Evolutionary conservation across 2,113 vertebrate genomes (phyloP).

Genomic region (Pungitius pungitius): DNA sequence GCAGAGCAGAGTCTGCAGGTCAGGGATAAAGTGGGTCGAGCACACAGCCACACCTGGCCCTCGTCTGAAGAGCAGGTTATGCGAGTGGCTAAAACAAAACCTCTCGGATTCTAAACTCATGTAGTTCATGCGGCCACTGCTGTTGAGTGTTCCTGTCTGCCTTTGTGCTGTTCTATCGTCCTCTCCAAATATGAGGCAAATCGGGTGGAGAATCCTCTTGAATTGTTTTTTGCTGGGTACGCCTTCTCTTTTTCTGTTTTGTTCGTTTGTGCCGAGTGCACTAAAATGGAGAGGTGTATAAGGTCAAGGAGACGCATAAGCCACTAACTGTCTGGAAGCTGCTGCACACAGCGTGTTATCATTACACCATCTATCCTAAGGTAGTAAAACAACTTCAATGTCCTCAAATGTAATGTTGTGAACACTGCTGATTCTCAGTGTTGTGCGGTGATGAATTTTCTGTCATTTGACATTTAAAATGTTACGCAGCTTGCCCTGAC

Average conservation of each 20-base stretch:
- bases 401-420: constrained; percentile 2
- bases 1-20: constrained; percentile 51
- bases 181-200: not conserved
- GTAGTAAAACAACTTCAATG: constrained; percentile 4
- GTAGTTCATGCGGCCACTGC: constrained; percentile 13
- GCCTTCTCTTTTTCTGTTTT: not conserved
- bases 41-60: constrained; percentile 61
- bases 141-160: constrained; percentile 10
- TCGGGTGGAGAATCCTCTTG: constrained; percentile 9
- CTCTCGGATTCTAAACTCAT: constrained; percentile 43
- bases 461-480: constrained; percentile 9
- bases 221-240: not conserved
- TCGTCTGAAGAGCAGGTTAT: constrained; percentile 66
- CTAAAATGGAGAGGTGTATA: not conserved
- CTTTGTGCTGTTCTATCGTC: not conserved
- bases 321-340: not conserved
- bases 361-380: not conserved
- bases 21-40: constrained; percentile 56
- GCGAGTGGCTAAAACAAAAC: constrained; percentile 51
- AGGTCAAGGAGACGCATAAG: not conserved
- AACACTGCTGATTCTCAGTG: not conserved
- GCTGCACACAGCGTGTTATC: not conserved
- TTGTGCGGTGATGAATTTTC: not conserved
- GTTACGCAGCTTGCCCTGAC: not conserved
- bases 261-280: constrained; percentile 1